A percentile compares a stretch with the other conserved stretches of the same genome.
Conservation (phyloP, 2,797 vertebrate species). For the Dendrocincla tyrannina region DNA sequence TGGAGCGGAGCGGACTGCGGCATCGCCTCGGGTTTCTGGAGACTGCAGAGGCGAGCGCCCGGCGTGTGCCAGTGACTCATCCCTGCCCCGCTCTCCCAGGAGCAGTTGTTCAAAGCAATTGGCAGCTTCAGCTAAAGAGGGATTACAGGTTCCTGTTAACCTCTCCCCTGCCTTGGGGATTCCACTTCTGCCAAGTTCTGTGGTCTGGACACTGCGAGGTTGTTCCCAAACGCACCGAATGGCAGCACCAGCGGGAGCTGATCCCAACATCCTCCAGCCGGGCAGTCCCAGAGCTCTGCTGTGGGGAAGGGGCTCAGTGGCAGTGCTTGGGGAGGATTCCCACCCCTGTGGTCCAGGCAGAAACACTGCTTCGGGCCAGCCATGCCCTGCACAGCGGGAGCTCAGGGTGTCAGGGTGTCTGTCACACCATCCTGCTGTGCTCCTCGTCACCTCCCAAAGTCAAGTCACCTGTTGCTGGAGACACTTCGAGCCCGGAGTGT, state of each 20-base stretch:
- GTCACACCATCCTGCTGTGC: accelerated
- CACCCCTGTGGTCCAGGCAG: not conserved
- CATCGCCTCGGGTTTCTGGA: not conserved
- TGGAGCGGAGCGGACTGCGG: not conserved
- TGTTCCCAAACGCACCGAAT: accelerated
- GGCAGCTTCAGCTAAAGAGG: not conserved
- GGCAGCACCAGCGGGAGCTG: not conserved
- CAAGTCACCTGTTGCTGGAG: not conserved
- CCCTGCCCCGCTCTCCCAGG: not conserved
- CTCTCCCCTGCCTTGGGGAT: not conserved
- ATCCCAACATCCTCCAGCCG: accelerated
- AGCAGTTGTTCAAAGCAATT: not conserved
- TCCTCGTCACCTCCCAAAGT: not conserved
- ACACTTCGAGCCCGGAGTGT: not conserved
- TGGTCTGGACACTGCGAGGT: accelerated
- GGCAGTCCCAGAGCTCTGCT: not conserved
- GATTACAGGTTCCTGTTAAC: not conserved
- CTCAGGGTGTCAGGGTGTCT: too few relatives aligned
- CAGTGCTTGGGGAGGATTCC: accelerated
- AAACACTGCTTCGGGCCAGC: not conserved
- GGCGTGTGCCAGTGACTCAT: not conserved
- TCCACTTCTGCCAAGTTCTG: not conserved
- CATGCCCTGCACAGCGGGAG: accelerated
- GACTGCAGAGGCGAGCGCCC: not conserved
- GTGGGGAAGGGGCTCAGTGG: accelerated